Evolutionary conservation across 2,113 vertebrate species (phyloP).

Genomic region (Xenopus borealis): DNA sequence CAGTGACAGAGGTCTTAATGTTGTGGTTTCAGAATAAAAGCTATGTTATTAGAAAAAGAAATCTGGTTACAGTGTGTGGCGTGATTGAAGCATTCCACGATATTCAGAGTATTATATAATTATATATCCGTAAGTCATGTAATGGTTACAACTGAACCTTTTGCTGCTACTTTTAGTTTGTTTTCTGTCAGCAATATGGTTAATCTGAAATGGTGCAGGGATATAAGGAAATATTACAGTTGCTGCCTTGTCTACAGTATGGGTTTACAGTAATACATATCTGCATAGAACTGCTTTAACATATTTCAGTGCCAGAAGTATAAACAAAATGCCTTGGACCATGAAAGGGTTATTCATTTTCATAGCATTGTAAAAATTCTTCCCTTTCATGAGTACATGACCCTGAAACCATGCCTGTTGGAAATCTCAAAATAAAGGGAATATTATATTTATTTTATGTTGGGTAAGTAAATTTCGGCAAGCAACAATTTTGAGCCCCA

Average conservation of each 20-base stretch:
- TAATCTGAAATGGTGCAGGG: background rate
- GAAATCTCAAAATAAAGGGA: constrained; percentile 4
- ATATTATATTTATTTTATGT: background rate
- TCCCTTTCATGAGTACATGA: background rate
- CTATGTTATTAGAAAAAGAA: background rate
- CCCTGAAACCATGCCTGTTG: constrained; percentile 5
- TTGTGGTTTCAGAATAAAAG: constrained; percentile 3
- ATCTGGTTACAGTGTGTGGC: constrained; percentile 28
- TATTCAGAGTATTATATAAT: background rate
- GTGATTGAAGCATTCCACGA: constrained; percentile 35
- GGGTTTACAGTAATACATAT: constrained; percentile 25
- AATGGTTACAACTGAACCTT: background rate
- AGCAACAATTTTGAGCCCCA: constrained; percentile 23
- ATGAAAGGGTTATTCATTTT: background rate
- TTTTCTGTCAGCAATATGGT: background rate
- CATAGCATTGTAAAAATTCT: no score
- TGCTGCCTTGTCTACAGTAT: constrained; percentile 12
- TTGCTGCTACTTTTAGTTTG: constrained; percentile 1
- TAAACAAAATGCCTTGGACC: background rate
- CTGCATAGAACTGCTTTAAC: constrained; percentile 9
- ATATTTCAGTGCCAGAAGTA: background rate
- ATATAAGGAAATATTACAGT: background rate
- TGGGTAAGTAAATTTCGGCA: constrained; percentile 16
- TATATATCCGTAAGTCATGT: background rate
- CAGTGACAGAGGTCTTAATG: constrained; percentile 24